Conservation (phyloP, 2,888 invertebrate species). For the Anaspis maculata region DNA sequence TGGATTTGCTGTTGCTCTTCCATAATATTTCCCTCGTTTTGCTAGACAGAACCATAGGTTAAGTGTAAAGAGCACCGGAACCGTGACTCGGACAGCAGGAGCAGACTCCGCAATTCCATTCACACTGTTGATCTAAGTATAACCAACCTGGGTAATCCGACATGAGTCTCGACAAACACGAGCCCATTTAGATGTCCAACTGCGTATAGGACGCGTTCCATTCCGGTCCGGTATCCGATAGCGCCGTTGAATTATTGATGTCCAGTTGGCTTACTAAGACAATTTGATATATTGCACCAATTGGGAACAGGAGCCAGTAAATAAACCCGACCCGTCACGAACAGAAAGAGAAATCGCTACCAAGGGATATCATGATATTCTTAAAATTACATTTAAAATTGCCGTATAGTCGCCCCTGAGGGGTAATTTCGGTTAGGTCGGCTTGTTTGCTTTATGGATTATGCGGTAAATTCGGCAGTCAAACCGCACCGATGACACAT, state of each 20-base stretch:
- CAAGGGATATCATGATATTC: slow-evolving; percentile 33
- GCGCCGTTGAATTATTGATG: slow-evolving; percentile 39
- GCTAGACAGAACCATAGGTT: too few relatives aligned
- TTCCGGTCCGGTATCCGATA: slow-evolving; percentile 26
- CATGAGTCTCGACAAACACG: slow-evolving; percentile 22
- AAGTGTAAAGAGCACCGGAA: too few relatives aligned
- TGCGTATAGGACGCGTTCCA: slow-evolving; percentile 18
- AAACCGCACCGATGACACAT: too few relatives aligned
- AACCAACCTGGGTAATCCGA: slow-evolving; percentile 18
- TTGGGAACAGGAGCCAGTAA: slow-evolving; percentile 37
- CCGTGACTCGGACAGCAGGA: too few relatives aligned
- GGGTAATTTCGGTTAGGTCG: slow-evolving; percentile 24
- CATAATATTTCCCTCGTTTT: too few relatives aligned
- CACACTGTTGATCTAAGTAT: background rate
- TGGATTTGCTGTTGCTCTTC: too few relatives aligned
- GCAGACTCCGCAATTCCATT: background rate
- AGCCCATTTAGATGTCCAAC: slow-evolving; percentile 26
- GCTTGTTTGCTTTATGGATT: slow-evolving; percentile 36
- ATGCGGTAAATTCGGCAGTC: slow-evolving; percentile 27
- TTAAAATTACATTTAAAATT: slow-evolving; percentile 39
- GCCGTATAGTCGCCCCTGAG: slow-evolving; percentile 27
- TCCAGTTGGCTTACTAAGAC: slow-evolving; percentile 37
- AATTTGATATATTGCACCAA: slow-evolving; percentile 39
- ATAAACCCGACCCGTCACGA: slow-evolving; percentile 34
- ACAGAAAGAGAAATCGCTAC: slow-evolving; percentile 34